These are phyloP conservation scores for Trematocara variabile DNA, from an alignment of 2,113 vertebrate genomes.

Conservation along the genomic window DNA sequence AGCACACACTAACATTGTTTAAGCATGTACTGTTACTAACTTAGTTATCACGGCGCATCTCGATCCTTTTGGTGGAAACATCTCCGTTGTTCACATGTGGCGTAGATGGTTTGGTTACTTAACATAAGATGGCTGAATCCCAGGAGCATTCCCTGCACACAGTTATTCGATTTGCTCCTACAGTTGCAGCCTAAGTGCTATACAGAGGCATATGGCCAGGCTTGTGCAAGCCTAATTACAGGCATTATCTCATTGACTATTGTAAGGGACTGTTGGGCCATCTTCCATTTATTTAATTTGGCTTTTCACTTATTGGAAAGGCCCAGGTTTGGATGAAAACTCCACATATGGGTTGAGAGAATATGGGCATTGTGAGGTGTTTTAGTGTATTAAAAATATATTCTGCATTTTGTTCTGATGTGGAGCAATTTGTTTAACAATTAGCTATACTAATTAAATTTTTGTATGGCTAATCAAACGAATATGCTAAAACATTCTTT, in stretches of 20 bases:
- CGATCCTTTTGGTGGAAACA: neutral
- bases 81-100: neutral
- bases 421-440: conserved; percentile 97
- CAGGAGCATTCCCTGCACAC: conserved; percentile 42
- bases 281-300: conserved; percentile 99
- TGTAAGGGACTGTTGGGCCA: conserved; percentile 87
- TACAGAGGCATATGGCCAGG: conserved; percentile 79
- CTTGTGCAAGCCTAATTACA: conserved; percentile 85
- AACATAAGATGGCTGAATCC: conserved; percentile 17
- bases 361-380: conserved; percentile 39
- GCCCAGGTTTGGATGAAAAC: conserved; percentile 85
- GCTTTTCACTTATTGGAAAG: conserved; percentile 93
- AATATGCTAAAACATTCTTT: conserved; percentile 98
- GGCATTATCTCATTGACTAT: conserved; percentile 88
- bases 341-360: conserved; percentile 69
- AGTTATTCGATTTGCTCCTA: conserved; percentile 71
- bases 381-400: conserved; percentile 72
- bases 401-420: conserved; percentile 85
- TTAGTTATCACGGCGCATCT: neutral
- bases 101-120: conserved; percentile 3
- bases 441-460: conserved; percentile 96
- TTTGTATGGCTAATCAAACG: conserved; percentile 97
- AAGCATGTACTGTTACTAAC: neutral
- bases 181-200: conserved; percentile 65
- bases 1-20: conserved; percentile 3